These are phyloP conservation scores for Scaptomyza montana DNA, from an alignment of 1,140 invertebrate species.

Conservation along the genomic window DNA sequence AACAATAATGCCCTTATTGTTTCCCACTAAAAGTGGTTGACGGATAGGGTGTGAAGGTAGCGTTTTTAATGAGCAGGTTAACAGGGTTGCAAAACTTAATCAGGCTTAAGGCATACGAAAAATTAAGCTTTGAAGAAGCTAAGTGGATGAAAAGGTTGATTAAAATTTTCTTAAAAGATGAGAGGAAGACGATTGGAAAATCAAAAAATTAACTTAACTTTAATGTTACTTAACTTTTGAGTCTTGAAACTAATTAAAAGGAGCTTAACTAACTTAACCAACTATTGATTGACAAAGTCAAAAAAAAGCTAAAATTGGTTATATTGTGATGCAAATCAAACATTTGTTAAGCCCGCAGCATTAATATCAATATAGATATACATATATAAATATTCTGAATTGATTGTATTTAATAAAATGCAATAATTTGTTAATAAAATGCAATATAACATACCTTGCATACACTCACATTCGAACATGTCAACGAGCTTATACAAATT, in stretches of 20 bases:
- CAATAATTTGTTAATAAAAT: constrained; percentile 35
- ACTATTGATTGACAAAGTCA: too few relatives aligned
- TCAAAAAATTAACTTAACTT: too few relatives aligned
- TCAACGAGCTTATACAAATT: constrained; percentile 65
- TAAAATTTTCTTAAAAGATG: neutral
- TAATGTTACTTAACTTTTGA: too few relatives aligned
- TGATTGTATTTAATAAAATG: neutral
- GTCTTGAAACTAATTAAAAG: too few relatives aligned
- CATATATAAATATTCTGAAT: too few relatives aligned
- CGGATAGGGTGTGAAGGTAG: neutral
- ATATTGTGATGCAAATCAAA: neutral
- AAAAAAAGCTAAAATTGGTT: too few relatives aligned
- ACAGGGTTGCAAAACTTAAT: constrained; percentile 20
- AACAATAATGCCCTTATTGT: constrained; percentile 65
- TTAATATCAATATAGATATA: too few relatives aligned
- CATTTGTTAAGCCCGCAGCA: neutral
- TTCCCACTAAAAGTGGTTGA: neutral
- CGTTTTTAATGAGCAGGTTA: constrained; percentile 31
- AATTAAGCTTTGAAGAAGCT: neutral
- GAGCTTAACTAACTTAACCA: too few relatives aligned
- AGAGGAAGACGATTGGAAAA: too few relatives aligned
- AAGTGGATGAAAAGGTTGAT: neutral
- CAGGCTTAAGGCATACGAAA: neutral
- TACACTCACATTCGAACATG: constrained; percentile 51
- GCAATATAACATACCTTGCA: constrained; percentile 54